A percentile compares a stretch with the other conserved stretches of the same genome.
Conservation (phyloP, 2,888 invertebrate species). For the Lepidocyrtoides sp. region DNA sequence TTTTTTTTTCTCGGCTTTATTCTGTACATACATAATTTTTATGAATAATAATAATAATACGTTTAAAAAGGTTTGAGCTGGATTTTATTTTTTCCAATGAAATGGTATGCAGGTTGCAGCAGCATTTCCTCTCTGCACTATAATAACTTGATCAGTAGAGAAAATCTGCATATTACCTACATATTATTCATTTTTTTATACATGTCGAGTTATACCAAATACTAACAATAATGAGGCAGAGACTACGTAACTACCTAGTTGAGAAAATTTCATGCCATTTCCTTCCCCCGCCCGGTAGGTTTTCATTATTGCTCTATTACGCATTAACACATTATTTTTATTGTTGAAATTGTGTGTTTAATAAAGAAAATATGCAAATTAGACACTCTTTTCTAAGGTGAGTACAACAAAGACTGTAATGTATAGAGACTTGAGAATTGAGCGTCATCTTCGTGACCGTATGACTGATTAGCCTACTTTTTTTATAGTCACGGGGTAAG, state of each 20-base stretch:
- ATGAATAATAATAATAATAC: background rate
- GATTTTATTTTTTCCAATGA: conserved; percentile 26
- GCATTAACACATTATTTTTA: conserved; percentile 43
- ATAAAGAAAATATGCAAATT: conserved; percentile 35
- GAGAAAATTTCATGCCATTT: conserved; percentile 33
- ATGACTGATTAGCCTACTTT: conserved; percentile 78
- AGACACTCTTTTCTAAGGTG: background rate
- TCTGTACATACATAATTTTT: conserved; percentile 20
- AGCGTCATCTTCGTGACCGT: conserved; percentile 64
- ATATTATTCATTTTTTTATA: conserved; percentile 24
- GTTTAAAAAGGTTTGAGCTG: conserved; percentile 17
- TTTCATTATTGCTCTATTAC: conserved; percentile 10
- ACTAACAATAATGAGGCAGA: background rate
- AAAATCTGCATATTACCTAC: conserved; percentile 8
- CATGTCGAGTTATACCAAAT: too few relatives aligned
- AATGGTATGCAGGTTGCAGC: background rate
- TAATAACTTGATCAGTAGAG: conserved; percentile 1
- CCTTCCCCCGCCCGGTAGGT: conserved; percentile 21
- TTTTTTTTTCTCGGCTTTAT: conserved; percentile 41
- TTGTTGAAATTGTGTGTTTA: conserved; percentile 13
- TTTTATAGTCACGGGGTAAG: conserved; percentile 44
- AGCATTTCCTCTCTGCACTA: background rate
- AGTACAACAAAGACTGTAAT: background rate
- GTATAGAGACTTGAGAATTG: conserved; percentile 9
- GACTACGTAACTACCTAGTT: conserved; percentile 9